phyloP scores from a whole-genome alignment of 2,797 vertebrate species.

The Sciaenops ocellatus region DNA sequence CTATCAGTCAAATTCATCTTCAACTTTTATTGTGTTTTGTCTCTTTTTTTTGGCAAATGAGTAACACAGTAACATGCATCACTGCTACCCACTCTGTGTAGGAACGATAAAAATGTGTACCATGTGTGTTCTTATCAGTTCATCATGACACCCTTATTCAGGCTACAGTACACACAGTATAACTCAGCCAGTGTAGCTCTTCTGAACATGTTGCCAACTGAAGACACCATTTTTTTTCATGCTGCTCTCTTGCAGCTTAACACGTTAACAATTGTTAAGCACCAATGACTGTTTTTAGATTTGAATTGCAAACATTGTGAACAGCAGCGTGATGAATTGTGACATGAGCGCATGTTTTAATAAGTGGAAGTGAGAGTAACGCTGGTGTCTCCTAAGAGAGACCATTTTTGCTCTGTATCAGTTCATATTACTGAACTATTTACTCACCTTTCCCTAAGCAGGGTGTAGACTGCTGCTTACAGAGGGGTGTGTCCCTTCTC shows the following conservation, averaged over 20 bases:
- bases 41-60: no score
- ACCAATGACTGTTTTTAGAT: no score
- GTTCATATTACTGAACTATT: not conserved
- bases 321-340: not conserved
- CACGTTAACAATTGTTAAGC: not conserved
- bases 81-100: no score
- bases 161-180: not conserved
- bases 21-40: no score
- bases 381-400: not conserved
- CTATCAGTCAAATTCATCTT: no score
- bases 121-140: no score
- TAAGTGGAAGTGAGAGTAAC: not conserved
- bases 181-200: not conserved
- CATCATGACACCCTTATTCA: no score
- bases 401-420: not conserved
- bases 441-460: conserved; percentile 77
- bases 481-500: conserved; percentile 58
- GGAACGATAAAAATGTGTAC: no score
- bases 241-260: no score
- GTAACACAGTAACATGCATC: no score
- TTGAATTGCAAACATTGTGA: not conserved
- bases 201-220: not conserved
- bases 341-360: not conserved
- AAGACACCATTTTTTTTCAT: not conserved
- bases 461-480: conserved; percentile 81